Base-by-base conservation (phyloP, 2,888 invertebrate species). In the Tetranychus truncatus region DNA sequence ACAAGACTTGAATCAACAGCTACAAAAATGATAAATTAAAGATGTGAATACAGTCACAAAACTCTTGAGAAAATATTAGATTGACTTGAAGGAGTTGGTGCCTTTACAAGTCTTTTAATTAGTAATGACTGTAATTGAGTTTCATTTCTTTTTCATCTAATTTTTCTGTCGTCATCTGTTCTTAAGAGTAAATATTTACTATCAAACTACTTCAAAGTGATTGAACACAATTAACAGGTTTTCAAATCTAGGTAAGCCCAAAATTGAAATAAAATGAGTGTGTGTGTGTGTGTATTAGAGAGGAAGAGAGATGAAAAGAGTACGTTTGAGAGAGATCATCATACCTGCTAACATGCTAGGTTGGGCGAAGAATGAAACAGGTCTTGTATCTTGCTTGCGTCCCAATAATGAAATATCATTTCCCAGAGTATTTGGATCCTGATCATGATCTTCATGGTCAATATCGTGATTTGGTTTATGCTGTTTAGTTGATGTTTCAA, bases 261-360 rank as follows among this genome's bases (percentile, higher is more conserved):
- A 55, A 55, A 55, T 55, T 55, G 15, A 55, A 55, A 55, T 55
- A 55, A 55, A 55, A 55, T 55, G 34, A 34, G 34, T 34, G 34
- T 55, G 55, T 55, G 55, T 7, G 55, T 55, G 55, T 55, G 55
- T 71, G 20, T 9, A 69, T 69, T 0, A 66, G 5, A 15, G 3
- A 55, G 55, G 9, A 55, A 55, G 15, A 15, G 55, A 55, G 55
- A 55, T 55, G 55, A 55, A 55, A 11, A 55, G 15, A 9, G 15
- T 34, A 34, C 34, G 34, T 34, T 34, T 15, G 6, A 55, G 15
- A 55, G 55, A 15, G 55, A 55, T 55, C 34, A 24, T 69, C 74
- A 46, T 77, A 79, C 79, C 78, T 76, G 79, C 79, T 71, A 79
- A 77, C 67, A 79, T 79, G 72, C 78, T 78, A 44, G 79, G 79